These are phyloP conservation scores for Didymodactylos carnosus DNA, from an alignment of 2,888 invertebrate species.

Conservation along the genomic window DNA sequence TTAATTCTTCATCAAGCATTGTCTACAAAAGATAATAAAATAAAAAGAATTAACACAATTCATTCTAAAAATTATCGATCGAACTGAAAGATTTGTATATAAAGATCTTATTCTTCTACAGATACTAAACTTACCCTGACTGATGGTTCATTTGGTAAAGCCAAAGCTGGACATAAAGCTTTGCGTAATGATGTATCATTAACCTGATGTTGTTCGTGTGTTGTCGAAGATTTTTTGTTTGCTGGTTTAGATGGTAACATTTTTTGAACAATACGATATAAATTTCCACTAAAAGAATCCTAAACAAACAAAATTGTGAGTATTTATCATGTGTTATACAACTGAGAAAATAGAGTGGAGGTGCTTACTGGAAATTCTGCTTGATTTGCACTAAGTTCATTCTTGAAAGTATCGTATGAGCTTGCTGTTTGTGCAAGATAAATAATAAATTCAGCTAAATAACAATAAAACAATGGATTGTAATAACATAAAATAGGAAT, in stretches of 20 bases:
- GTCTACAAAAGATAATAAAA: slow-evolving; percentile 15
- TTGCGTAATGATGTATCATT: slow-evolving; percentile 20
- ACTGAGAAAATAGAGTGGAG: too few relatives aligned
- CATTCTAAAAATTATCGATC: too few relatives aligned
- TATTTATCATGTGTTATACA: too few relatives aligned
- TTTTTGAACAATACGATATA: slow-evolving; percentile 77
- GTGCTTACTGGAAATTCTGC: slow-evolving; percentile 84
- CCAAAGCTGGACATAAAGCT: slow-evolving; percentile 7
- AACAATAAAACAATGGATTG: too few relatives aligned
- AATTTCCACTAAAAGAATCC: slow-evolving; percentile 80
- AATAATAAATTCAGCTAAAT: slow-evolving; percentile 86
- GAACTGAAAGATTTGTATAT: too few relatives aligned
- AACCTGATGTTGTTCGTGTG: not conserved
- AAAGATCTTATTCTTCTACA: not conserved
- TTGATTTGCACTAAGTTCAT: slow-evolving; percentile 60
- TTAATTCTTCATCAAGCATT: slow-evolving; percentile 19
- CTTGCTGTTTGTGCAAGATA: slow-evolving; percentile 69
- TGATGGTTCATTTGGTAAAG: slow-evolving; percentile 35
- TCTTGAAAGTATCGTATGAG: slow-evolving; percentile 66
- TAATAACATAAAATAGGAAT: too few relatives aligned
- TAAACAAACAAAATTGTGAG: too few relatives aligned
- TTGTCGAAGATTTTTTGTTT: not conserved
- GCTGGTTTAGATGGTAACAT: slow-evolving; percentile 46
- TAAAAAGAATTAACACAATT: not conserved
- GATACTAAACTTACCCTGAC: slow-evolving; percentile 20